A percentile compares a stretch with the other conserved stretches of the same genome.
phyloP scores from a whole-genome alignment of 2,113 vertebrate species.

The Mustelus asterias region DNA sequence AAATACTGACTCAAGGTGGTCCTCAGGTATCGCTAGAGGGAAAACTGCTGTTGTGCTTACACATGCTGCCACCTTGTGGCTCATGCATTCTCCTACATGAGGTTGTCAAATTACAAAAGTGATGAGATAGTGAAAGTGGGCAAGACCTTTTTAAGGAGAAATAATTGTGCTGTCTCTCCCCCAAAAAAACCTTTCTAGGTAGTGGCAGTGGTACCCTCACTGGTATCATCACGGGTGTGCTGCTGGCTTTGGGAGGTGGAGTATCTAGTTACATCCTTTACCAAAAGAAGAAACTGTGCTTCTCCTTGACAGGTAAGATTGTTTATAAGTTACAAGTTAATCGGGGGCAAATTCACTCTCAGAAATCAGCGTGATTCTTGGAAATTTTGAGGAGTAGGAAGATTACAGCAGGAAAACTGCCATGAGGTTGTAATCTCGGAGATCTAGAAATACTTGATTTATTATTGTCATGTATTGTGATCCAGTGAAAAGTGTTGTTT shows the following conservation, averaged over 20 bases:
- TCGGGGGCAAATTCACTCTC: background rate
- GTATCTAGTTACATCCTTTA: conserved; percentile 22
- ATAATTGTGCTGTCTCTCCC: background rate
- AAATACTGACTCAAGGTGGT: too few species aligned
- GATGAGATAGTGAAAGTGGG: background rate
- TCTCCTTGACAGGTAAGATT: background rate
- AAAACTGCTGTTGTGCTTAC: background rate
- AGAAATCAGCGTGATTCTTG: background rate
- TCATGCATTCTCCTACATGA: background rate
- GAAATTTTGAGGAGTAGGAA: background rate
- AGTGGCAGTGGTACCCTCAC: background rate
- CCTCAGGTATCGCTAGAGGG: too few species aligned
- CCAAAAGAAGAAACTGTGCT: conserved; percentile 39
- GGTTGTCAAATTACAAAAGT: too few species aligned
- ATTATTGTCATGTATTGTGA: too few species aligned
- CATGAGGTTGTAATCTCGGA: background rate
- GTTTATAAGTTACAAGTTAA: background rate
- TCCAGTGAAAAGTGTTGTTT: too few species aligned
- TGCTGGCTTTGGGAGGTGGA: background rate
- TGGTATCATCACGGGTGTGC: background rate
- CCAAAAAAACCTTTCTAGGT: background rate
- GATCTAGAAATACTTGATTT: background rate
- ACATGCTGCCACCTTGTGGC: background rate
- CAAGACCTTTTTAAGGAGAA: background rate
- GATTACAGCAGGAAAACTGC: background rate